Evolutionary conservation across 37 sponge, comb jelly and placozoan genomes (phyloP), one percentile per base, ranked within the genome.

Genomic region (Beroe forskalii): DNA sequence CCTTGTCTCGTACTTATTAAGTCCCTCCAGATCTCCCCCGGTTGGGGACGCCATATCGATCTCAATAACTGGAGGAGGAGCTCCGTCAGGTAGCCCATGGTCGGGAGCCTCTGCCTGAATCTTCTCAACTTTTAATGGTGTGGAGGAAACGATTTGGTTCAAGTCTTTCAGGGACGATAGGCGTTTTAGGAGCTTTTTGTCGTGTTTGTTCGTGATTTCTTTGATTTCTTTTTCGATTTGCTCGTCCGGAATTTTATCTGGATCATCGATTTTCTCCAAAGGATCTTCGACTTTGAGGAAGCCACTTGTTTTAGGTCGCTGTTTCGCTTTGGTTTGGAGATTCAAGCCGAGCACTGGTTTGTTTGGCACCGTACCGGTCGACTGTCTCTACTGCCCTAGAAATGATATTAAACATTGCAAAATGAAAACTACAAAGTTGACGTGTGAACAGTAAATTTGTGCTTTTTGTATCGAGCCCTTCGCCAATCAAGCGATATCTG

Each of bases 151-250:
- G 38, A 80, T 22, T 32, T 32, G n/a, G 55, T 80, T 37, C 48
- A 80, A 38, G 42, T 80, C 86, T 25, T 80, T 80, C 55, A 80
- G 20, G 28, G 25, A 23, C 27, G 86, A 41, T 28, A 80, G 86
- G 9, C 55, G 40, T 48, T 80, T 80, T 4, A 80, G n/a, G 27
- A 80, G 55, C 23, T 44, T 80, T 27, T 22, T 41, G 30, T 80
- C 55, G 86, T 80, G 55, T 72, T 72, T 72, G n/a, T 25, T 80
- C 4, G 86, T 80, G 23, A 80, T 80, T 23, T 80, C 40, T 9
- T 80, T 22, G 22, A 80, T 32, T 43, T 80, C 86, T 25, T 32
- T 38, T 8, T 35, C 30, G 37, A 80, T 80, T n/a, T 44, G 20
- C 9, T 80, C 86, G 8, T 41, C 55, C 1, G 86, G n/a, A 20